Percentiles rank a stretch among this genome's conserved stretches.
phyloP scores from a whole-genome alignment of 1,140 invertebrate species.

The Scylla paramamosain region DNA sequence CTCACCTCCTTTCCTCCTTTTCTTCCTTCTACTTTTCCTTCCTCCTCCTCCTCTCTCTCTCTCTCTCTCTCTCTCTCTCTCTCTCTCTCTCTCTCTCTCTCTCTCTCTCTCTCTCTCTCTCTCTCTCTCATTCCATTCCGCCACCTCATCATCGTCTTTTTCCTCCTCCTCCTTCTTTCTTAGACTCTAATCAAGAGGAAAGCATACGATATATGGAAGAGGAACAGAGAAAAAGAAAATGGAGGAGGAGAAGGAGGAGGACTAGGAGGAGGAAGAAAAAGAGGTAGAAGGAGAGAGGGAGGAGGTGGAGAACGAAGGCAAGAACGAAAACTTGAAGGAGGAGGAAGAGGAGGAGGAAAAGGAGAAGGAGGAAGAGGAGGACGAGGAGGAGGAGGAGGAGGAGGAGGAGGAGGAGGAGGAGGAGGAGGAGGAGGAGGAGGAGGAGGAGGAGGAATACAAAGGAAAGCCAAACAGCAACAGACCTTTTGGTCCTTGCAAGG shows the following conservation, averaged over 20 bases:
- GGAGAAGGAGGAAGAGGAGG: background rate
- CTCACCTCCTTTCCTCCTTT: background rate
- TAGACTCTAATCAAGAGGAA: background rate
- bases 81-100: background rate
- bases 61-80: background rate
- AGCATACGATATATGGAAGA: background rate
- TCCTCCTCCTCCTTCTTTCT: background rate
- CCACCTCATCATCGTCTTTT: too few relatives aligned
- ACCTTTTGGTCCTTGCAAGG: too few relatives aligned
- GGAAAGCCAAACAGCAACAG: too few relatives aligned
- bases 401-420: constrained; percentile 16
- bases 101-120: too few relatives aligned
- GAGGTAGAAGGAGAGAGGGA: background rate
- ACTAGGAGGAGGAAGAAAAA: background rate
- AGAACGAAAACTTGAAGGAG: background rate
- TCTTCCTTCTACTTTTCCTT: background rate
- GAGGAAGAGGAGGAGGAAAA: background rate
- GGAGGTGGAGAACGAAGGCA: background rate
- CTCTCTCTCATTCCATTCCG: too few relatives aligned
- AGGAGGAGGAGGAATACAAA: too few relatives aligned
- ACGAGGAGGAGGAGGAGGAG: background rate
- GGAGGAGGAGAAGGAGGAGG: background rate
- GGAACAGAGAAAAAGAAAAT: background rate
- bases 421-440: background rate
- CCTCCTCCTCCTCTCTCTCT: background rate